These are phyloP conservation scores for Zosterops pallidus DNA, from an alignment of 2,113 vertebrate genomes.

Conservation along the genomic window DNA sequence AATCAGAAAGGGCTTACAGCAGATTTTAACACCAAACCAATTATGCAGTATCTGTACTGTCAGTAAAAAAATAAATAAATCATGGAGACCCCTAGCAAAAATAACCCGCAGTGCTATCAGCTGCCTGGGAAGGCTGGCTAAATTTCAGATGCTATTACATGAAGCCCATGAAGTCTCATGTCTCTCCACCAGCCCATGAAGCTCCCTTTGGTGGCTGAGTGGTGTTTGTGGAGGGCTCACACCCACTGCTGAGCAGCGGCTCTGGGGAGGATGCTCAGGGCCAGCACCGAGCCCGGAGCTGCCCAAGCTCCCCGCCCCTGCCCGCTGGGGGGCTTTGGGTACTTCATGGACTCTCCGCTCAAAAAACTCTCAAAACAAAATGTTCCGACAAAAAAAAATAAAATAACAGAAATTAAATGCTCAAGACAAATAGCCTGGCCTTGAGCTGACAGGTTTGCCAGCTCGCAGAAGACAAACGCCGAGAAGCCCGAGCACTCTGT, in stretches of 20 bases:
- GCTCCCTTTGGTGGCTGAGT: neutral
- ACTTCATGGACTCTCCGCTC: neutral
- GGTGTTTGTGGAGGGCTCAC: neutral
- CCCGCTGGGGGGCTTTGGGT: neutral
- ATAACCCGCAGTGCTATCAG: neutral
- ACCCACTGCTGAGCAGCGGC: neutral
- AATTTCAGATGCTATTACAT: neutral
- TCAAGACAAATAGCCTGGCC: neutral
- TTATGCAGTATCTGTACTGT: neutral
- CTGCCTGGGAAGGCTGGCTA: neutral
- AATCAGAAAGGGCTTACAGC: neutral
- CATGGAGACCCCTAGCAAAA: neutral
- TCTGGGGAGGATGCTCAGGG: neutral
- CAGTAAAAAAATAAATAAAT: neutral
- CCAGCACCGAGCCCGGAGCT: neutral
- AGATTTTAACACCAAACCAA: conserved; percentile 24
- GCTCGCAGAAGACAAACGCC: neutral
- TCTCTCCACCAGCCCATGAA: neutral
- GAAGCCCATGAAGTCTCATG: neutral
- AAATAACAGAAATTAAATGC: neutral
- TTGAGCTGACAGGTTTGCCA: neutral
- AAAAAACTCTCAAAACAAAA: neutral
- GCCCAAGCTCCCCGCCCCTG: neutral
- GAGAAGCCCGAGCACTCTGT: neutral
- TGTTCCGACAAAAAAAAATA: neutral